Base-by-base conservation (phyloP, 2,888 invertebrate genomes). In the Phoronis australis region DNA sequence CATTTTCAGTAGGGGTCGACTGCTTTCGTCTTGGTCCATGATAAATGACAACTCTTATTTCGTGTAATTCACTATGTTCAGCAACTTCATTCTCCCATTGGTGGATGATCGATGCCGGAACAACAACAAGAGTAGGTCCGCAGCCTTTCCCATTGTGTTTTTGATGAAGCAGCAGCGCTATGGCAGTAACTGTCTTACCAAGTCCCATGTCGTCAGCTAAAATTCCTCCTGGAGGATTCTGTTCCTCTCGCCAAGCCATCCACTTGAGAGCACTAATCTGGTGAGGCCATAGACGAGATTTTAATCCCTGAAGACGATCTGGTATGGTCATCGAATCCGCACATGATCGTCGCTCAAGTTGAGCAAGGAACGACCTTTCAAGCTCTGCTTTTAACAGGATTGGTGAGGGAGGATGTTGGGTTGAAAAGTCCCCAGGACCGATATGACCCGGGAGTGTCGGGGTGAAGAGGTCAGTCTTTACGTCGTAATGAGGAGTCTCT, bases 11-110 rank as follows among this genome's bases (percentile, higher is more conserved):
- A 41, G 52, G 55, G 3, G 66, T 48, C 57, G 66, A 64, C 42
- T 53, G 76, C 64, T 87, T 85, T 18, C 93, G 81, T 60, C 85
- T 84, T 0, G 83, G 79, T 0, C 96, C 95, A 78, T 97, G 95
- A 79, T 90, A 89, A 31, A 88, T 70, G 46, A 82, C 78, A 3
- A 87, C 83, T 1, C 82, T 79, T 1, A 93, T 77, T 1, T 82
- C 67, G 53, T 85, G 83, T 5, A 83, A 68, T 26, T 65, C 57
- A 45, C 75, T 68, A 26, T 87, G 85, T 26, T 80, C 81, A 9
- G 78, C 70, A 6, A 93, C 84, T 76, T 95, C 94, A 15, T 77
- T 80, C 51, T 87, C 84, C 96, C 96, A 97, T 74, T 97, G 96
- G 60, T 85, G 84, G 48, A 96, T 79, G 42, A 97, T 82, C 39